Base-by-base conservation (phyloP, 2,113 vertebrate genomes). In the Orcinus orca region DNA sequence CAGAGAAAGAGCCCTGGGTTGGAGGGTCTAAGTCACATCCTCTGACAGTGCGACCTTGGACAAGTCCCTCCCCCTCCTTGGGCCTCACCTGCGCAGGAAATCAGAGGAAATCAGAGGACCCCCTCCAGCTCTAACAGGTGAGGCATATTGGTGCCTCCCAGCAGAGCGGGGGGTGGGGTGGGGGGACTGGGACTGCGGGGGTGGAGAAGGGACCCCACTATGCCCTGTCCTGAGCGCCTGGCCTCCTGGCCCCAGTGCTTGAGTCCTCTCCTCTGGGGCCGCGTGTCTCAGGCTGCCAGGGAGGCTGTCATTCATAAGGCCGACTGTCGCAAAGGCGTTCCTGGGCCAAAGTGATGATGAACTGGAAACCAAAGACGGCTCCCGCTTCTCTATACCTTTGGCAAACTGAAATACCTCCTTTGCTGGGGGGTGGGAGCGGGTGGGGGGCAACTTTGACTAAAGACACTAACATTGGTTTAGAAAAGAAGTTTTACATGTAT, bases 271-370 rank as follows among this genome's bases (percentile, higher is more conserved):
- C 20, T 74, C 76, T 21, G 10, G 38, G 25, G n/a, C 36, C 9
- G 0, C 1, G 20, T 11, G 41, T 71, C 70, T 67, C 6, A 0
- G 13, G 71, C 63, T 23, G 31, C 63, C n/a, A 44, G 36, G n/a
- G 53, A 83, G 29, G 76, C 82, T 84, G 95, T 50, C 87, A 70
- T 81, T 62, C 44, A 63, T n/a, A n/a, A 89, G 41, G 41, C 60
- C 8, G 11, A 50, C 38, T 9, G 55, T 88, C 68, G 55, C 38
- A 13, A 67, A 31, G 67, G 29, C 87, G 76, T 58, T 76, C 76
- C 21, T n/a, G 55, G 94, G 62, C 81, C 91, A 60, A 25, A 82
- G 89, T 58, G n/a, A 53, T 41, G 7, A 8, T 33, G 44, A 92
- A 53, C 13, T 55, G 53, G 88, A 81, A 89, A 77, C 65, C 33